Evolutionary conservation across 1,140 invertebrate genomes (phyloP).

Genomic region (Aphis craccivora): DNA sequence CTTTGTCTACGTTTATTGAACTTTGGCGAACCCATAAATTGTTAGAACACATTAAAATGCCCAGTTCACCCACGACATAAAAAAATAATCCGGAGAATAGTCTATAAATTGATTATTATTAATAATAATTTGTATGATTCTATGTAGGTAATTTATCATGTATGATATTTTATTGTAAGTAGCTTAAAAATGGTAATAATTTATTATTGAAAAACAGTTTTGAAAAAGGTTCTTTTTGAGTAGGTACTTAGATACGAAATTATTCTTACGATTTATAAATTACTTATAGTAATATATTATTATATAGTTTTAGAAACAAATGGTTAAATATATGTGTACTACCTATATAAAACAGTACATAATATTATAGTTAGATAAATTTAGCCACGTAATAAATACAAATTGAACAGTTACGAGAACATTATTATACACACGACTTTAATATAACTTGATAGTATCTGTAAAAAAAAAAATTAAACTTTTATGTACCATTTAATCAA

Average conservation of each 20-base stretch:
- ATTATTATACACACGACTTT: not conserved
- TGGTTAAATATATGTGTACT: not conserved
- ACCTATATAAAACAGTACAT: no score
- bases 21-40: constrained; percentile 25
- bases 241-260: not conserved
- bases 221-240: not conserved
- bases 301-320: not conserved
- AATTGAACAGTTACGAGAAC: not conserved
- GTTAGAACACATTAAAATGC: not conserved
- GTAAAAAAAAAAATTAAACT: not conserved
- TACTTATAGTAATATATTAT: not conserved
- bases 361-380: not conserved
- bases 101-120: constrained; percentile 17
- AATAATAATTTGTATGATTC: constrained; percentile 28
- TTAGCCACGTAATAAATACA: not conserved
- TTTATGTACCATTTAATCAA: not conserved
- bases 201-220: constrained; percentile 4
- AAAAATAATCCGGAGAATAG: not conserved
- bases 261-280: not conserved
- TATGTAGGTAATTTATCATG: not conserved
- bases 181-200: not conserved
- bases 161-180: constrained; percentile 29
- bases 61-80: not conserved
- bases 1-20: not conserved
- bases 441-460: not conserved